Evolutionary conservation across 2,797 vertebrate genomes (phyloP).

Genomic region (Tinamus major): DNA sequence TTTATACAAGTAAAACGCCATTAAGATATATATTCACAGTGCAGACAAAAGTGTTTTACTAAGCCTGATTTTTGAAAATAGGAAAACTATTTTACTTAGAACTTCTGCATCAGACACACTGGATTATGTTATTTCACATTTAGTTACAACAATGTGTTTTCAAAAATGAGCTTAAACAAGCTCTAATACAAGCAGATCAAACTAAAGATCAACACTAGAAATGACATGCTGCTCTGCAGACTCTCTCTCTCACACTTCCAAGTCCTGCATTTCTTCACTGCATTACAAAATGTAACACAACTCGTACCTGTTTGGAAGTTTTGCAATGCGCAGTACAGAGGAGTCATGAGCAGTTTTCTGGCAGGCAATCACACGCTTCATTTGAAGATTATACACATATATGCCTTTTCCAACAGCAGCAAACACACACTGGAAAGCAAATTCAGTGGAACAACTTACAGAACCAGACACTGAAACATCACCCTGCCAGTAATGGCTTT

Average conservation of each 20-base stretch:
- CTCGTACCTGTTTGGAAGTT: constrained; percentile 87
- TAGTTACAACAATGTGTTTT: neutral
- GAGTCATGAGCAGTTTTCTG: constrained; percentile 94
- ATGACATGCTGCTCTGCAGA: neutral
- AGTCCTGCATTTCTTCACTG: neutral
- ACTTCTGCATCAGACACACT: neutral
- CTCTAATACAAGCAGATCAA: constrained; percentile 28
- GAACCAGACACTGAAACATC: constrained; percentile 46
- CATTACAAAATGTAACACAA: neutral
- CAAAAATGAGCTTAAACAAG: neutral
- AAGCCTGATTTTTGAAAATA: neutral
- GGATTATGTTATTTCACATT: neutral
- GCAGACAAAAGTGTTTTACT: neutral
- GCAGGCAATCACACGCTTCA: constrained; percentile 90
- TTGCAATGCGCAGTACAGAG: constrained; percentile 87
- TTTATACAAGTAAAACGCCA: neutral
- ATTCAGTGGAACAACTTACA: constrained; percentile 62
- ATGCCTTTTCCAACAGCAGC: constrained; percentile 94
- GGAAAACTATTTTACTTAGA: neutral
- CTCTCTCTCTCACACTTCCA: neutral
- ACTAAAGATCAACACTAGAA: neutral
- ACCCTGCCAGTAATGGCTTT: constrained; percentile 27
- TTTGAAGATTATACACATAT: constrained; percentile 89
- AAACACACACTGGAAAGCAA: constrained; percentile 85
- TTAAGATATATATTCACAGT: neutral